Base-by-base conservation (phyloP, 2,888 invertebrate species). In the Parochlus steinenii region DNA sequence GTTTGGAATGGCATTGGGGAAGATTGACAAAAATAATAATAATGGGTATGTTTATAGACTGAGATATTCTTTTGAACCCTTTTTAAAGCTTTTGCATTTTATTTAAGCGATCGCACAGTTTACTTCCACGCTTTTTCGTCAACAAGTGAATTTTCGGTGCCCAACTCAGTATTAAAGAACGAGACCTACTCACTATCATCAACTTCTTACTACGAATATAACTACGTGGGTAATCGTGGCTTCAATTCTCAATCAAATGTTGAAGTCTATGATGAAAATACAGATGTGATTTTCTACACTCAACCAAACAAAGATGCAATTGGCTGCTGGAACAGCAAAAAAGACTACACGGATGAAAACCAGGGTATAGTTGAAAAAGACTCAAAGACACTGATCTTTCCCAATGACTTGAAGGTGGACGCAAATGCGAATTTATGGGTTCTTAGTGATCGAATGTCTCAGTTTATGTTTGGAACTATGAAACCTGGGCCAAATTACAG, bases 51-150 rank as follows among this genome's bases (percentile, higher is more conserved):
- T n/a, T n/a, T n/a, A n/a, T n/a, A n/a, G n/a, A n/a, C n/a, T n/a
- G n/a, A n/a, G n/a, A n/a, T n/a, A n/a, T n/a, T n/a, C n/a, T n/a
- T n/a, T n/a, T n/a, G n/a, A n/a, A n/a, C n/a, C n/a, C n/a, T n/a
- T n/a, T n/a, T n/a, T n/a, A n/a, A n/a, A n/a, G n/a, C n/a, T n/a
- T n/a, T n/a, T n/a, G n/a, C n/a, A n/a, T n/a, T n/a, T n/a, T n/a
- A n/a, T n/a, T 59, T 40, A 51, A 71, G 70, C 37, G 68, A 62
- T 43, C 72, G 75, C 42, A 75, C 73, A 15, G 63, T 81, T 45
- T 85, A 79, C 55, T 85, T 85, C 73, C 85, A 85, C 53, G 69
- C 85, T 1, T 64, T 85, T 55, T 74, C 81, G 20, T 77, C 80
- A 46, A 77, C 76, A 31, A 74, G 75, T 43, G 82, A 85, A 55